These are phyloP conservation scores for Tamias sibiricus DNA, from an alignment of 2,113 vertebrate species.

Conservation along the genomic window DNA sequence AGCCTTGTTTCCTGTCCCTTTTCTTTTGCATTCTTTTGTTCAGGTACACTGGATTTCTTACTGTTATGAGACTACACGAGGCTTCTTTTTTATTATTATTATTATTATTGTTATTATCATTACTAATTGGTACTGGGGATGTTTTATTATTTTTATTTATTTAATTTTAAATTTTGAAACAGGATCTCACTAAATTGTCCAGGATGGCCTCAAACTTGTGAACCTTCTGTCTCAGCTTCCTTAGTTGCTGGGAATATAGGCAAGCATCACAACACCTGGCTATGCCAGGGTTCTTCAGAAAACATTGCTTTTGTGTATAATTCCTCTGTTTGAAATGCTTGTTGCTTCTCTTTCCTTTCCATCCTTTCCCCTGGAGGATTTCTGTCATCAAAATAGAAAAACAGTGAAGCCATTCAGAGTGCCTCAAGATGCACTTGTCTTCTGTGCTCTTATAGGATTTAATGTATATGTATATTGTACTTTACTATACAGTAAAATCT, in stretches of 20 bases:
- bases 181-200: no score
- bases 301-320: not conserved
- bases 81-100: not conserved
- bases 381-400: not conserved
- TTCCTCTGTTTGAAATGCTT: not conserved
- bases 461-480: not conserved
- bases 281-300: not conserved
- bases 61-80: not conserved
- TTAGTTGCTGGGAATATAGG: no score
- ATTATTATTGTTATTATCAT: no score
- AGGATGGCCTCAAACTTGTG: no score
- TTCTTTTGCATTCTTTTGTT: not conserved
- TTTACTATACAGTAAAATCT: not conserved
- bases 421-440: not conserved
- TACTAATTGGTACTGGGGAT: no score
- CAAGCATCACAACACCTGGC: not conserved
- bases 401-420: not conserved
- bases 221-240: no score
- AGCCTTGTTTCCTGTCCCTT: not conserved
- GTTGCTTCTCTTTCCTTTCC: not conserved
- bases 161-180: no score
- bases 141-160: no score
- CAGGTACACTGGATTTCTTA: not conserved
- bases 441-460: not conserved
- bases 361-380: not conserved